Percentiles rank a stretch among this genome's conserved stretches.
Evolutionary conservation across 2,113 vertebrate genomes (phyloP).

Genomic region (Hylia prasina): DNA sequence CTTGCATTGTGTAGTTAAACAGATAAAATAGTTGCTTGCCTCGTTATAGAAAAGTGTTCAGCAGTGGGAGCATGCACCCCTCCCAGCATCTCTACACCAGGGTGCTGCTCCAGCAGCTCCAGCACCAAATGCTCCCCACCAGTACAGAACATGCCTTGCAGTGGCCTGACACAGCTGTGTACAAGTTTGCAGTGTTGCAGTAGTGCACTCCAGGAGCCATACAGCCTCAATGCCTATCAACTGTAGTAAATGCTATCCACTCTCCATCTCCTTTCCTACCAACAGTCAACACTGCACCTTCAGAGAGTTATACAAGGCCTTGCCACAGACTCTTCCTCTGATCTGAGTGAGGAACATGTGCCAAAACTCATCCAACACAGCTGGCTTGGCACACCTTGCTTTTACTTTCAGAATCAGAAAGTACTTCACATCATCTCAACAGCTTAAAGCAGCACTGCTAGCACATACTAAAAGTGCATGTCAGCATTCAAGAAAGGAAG

Average conservation of each 20-base stretch:
- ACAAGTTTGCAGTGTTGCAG: background rate
- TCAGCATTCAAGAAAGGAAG: background rate
- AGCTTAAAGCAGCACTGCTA: background rate
- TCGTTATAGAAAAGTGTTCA: background rate
- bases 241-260: background rate
- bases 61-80: background rate
- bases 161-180: background rate
- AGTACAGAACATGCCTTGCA: accelerated
- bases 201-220: background rate
- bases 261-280: background rate
- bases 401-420: background rate
- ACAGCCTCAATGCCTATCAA: background rate
- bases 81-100: background rate
- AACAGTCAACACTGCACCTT: background rate
- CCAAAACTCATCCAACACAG: background rate
- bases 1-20: constrained; percentile 16
- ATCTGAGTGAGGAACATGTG: background rate
- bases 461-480: background rate
- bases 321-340: background rate
- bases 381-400: background rate
- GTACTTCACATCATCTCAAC: background rate
- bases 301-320: background rate
- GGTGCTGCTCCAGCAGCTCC: background rate
- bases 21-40: constrained; percentile 27
- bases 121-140: background rate